Conservation (phyloP, 2,797 vertebrate genomes). For the Pantherophis alleghaniensis region DNA sequence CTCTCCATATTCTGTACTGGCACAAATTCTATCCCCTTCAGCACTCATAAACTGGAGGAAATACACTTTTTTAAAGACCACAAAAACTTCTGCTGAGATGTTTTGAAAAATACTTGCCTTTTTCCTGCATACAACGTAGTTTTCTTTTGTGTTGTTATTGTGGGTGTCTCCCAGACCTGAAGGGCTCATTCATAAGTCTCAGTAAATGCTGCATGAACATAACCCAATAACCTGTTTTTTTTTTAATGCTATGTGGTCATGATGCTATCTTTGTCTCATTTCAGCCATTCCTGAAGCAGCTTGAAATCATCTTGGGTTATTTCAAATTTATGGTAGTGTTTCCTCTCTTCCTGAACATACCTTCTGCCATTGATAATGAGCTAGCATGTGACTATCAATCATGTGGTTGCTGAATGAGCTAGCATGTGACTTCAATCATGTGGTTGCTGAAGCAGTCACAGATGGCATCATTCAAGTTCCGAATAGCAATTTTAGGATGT, state of each 20-base stretch:
- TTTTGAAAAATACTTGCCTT: not conserved
- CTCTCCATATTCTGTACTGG: not conserved
- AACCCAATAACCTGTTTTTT: not conserved
- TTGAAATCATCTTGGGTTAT: not conserved
- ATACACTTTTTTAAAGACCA: not conserved
- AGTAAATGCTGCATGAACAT: not conserved
- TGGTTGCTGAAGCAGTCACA: not conserved
- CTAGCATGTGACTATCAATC: not conserved
- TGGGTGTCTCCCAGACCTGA: not conserved
- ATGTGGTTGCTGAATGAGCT: not conserved
- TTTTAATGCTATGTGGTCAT: not conserved
- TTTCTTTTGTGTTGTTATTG: not conserved
- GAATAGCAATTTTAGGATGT: not conserved
- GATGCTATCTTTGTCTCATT: not conserved
- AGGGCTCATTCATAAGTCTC: not conserved
- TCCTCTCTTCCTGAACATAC: not conserved
- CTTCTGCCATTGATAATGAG: not conserved
- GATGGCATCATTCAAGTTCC: not conserved
- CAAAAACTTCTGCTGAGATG: not conserved
- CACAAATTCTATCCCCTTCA: not conserved
- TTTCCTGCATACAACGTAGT: not conserved
- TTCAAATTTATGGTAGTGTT: not conserved
- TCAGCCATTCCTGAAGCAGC: not conserved
- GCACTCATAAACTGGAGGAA: not conserved
- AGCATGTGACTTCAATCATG: not conserved